Conservation (phyloP, 2,888 invertebrate genomes). For the Liopterus haemorrhoidalis region DNA sequence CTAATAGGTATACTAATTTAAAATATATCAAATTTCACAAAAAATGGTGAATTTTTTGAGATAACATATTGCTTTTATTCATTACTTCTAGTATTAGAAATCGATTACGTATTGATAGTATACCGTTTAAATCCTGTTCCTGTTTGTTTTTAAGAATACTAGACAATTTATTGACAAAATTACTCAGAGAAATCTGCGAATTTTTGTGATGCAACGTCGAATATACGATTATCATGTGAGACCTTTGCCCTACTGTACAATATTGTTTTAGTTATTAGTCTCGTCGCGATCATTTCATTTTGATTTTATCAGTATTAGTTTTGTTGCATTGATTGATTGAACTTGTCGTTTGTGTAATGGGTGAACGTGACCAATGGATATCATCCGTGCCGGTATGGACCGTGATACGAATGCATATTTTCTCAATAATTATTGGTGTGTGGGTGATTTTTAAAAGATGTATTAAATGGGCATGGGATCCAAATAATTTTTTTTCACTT, state of each 20-base stretch:
- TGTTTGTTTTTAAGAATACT: too few species aligned
- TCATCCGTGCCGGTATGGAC: constrained; percentile 49
- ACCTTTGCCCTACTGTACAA: constrained; percentile 17
- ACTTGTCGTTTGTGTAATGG: constrained; percentile 13
- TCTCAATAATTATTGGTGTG: constrained; percentile 49
- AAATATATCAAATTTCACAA: too few species aligned
- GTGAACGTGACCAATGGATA: constrained; percentile 38
- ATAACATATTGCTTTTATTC: too few species aligned
- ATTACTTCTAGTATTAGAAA: too few species aligned
- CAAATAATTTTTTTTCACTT: constrained; percentile 44
- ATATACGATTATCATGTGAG: constrained; percentile 8
- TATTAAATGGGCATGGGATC: constrained; percentile 49
- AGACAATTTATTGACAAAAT: too few species aligned
- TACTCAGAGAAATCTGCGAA: too few species aligned
- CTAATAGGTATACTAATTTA: too few species aligned
- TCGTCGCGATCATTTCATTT: constrained; percentile 15
- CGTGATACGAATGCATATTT: constrained; percentile 46
- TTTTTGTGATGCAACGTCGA: constrained; percentile 13
- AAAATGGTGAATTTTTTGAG: too few species aligned
- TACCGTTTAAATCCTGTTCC: too few species aligned
- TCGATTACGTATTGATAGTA: too few species aligned
- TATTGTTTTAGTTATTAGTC: constrained; percentile 16
- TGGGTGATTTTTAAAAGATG: constrained; percentile 49
- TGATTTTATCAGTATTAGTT: constrained; percentile 15
- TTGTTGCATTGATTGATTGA: constrained; percentile 3